Conservation (phyloP, 2,888 invertebrate genomes). For the Epirrita christyi region DNA sequence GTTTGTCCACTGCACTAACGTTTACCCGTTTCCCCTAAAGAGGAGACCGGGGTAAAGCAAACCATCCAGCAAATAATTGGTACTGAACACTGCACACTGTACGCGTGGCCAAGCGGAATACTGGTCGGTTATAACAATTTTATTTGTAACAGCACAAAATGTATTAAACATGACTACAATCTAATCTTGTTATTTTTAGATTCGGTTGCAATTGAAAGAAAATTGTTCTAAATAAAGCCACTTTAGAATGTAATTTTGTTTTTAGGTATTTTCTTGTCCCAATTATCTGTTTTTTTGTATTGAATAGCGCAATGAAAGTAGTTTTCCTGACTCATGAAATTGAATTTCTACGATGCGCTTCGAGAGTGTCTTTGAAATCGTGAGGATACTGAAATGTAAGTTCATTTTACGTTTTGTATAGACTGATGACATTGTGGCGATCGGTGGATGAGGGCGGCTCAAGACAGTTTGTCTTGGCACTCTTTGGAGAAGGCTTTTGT, state of each 20-base stretch:
- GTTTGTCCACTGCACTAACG: constrained; percentile 10
- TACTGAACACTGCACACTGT: constrained; percentile 16
- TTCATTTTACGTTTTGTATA: background rate
- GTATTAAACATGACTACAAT: constrained; percentile 9
- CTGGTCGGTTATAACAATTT: constrained; percentile 21
- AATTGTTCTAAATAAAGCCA: constrained; percentile 10
- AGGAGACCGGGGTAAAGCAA: constrained; percentile 14
- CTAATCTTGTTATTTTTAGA: constrained; percentile 8
- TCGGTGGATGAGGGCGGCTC: too few species aligned
- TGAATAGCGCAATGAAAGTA: constrained; percentile 4
- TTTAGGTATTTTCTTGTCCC: constrained; percentile 7
- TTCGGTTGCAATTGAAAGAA: constrained; percentile 4
- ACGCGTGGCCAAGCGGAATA: constrained; percentile 25
- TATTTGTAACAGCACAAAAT: constrained; percentile 13
- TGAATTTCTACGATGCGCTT: constrained; percentile 1
- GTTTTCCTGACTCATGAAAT: constrained; percentile 5
- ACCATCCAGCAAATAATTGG: constrained; percentile 25
- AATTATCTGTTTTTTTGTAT: constrained; percentile 12
- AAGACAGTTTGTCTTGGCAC: too few species aligned
- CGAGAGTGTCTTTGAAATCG: background rate
- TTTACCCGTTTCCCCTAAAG: constrained; percentile 7
- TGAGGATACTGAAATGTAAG: background rate
- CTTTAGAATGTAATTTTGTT: constrained; percentile 3
- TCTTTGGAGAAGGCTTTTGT: too few species aligned
- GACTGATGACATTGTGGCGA: too few species aligned